Evolutionary conservation across 2,888 invertebrate species (phyloP).

Genomic region (Diogma glabrata): DNA sequence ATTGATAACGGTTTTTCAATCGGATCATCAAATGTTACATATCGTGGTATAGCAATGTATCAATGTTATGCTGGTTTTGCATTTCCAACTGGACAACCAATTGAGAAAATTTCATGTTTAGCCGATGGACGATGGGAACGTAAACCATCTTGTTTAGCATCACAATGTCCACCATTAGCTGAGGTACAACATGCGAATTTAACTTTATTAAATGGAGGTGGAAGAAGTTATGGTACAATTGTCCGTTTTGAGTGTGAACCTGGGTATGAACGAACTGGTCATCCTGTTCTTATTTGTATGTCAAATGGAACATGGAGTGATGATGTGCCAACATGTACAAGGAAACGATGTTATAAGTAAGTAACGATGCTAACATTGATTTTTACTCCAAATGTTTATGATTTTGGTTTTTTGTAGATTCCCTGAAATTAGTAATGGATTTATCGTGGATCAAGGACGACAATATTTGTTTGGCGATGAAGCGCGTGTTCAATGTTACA

Average conservation of each 20-base stretch:
- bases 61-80: constrained; percentile 95
- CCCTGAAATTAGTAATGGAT: constrained; percentile 77
- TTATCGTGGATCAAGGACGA: constrained; percentile 64
- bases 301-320: constrained; percentile 94
- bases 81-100: constrained; percentile 76
- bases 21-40: constrained; percentile 91
- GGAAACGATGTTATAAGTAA: constrained; percentile 39
- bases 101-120: constrained; percentile 79
- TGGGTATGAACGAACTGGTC: constrained; percentile 77
- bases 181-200: constrained; percentile 82
- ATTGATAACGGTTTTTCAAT: constrained; percentile 96
- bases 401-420: constrained; percentile 35
- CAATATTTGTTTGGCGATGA: constrained; percentile 80
- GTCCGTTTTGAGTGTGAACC: constrained; percentile 86
- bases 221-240: constrained; percentile 86
- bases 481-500: constrained; percentile 81
- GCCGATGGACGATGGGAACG: constrained; percentile 88
- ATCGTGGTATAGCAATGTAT: constrained; percentile 84
- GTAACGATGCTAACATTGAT: not conserved
- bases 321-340: constrained; percentile 74
- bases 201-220: constrained; percentile 77
- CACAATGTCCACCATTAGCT: constrained; percentile 76
- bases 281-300: constrained; percentile 86
- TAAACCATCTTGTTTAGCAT: constrained; percentile 83
- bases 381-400: not conserved